A percentile compares a stretch with the other conserved stretches of the same genome.
Conservation (phyloP, 35 echinoderm and acorn worm genomes). For the Lytechinus variegatus region DNA sequence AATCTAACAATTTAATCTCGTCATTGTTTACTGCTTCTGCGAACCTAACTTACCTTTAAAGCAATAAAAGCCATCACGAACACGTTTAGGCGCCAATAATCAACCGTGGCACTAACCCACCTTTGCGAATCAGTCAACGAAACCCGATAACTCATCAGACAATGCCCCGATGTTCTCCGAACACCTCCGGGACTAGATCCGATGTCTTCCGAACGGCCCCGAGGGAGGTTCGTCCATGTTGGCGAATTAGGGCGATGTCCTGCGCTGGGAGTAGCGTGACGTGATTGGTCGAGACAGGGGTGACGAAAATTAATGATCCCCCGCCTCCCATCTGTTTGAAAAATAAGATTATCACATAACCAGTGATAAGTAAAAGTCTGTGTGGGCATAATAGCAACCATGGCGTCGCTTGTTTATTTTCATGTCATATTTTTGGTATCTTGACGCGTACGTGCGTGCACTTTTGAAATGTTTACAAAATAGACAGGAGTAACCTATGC, state of each 20-base stretch:
- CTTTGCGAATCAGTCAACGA: neutral
- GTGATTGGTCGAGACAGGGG: neutral
- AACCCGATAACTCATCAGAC: constrained; percentile 38
- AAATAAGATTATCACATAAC: constrained; percentile 9
- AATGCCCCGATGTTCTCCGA: constrained; percentile 46
- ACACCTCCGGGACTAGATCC: constrained; percentile 32
- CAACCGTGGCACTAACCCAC: neutral
- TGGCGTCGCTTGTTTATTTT: neutral
- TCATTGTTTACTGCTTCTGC: no score
- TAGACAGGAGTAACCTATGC: neutral
- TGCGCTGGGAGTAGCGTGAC: neutral
- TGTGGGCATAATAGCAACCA: neutral
- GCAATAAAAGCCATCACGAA: neutral
- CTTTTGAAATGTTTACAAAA: neutral
- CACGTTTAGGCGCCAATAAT: constrained; percentile 11
- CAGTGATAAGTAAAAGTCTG: neutral
- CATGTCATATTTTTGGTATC: neutral
- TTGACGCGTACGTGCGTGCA: neutral
- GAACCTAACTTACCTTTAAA: neutral
- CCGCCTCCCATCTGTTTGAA: neutral
- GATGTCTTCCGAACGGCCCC: constrained; percentile 34
- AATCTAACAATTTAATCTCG: no score
- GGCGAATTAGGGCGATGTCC: neutral
- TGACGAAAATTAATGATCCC: constrained; percentile 4
- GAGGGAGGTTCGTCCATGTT: neutral